phyloP scores from a whole-genome alignment of 2,888 invertebrate genomes.

The Tineola bisselliella region DNA sequence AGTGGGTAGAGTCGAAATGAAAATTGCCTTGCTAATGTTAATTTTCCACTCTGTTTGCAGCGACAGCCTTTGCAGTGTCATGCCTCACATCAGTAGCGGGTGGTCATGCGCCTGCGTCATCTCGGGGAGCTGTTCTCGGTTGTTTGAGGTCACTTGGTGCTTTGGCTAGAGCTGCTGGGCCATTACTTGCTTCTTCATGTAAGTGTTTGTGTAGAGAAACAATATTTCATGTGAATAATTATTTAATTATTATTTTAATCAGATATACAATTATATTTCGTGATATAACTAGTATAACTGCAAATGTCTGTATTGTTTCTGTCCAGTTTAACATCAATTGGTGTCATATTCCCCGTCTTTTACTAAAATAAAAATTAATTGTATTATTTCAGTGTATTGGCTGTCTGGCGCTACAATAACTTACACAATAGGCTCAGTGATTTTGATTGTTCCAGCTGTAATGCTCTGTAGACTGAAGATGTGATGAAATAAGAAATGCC shows the following conservation, averaged over 20 bases:
- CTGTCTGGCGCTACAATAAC: conserved; percentile 84
- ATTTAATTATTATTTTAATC: too few relatives aligned
- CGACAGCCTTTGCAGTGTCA: conserved; percentile 93
- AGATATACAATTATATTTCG: too few relatives aligned
- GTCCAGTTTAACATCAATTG: too few relatives aligned
- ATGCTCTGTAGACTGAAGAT: conserved; percentile 66
- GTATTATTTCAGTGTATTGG: conserved; percentile 81
- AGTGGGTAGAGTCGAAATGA: too few relatives aligned
- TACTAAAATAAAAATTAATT: not conserved
- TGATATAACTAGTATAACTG: too few relatives aligned
- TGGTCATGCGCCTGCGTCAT: conserved; percentile 74
- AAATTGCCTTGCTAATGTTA: too few relatives aligned
- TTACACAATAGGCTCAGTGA: conserved; percentile 81
- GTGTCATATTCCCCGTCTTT: too few relatives aligned
- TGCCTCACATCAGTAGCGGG: conserved; percentile 95
- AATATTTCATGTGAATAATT: too few relatives aligned
- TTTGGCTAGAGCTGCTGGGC: conserved; percentile 91
- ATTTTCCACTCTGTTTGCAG: too few relatives aligned
- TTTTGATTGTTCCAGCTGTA: conserved; percentile 80
- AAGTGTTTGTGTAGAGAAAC: conserved; percentile 22
- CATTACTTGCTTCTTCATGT: conserved; percentile 87
- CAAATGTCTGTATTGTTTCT: too few relatives aligned
- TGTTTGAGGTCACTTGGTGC: conserved; percentile 95
- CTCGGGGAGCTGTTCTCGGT: conserved; percentile 93
- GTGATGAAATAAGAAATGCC: not conserved